phyloP scores from a whole-genome alignment of 2,797 vertebrate genomes.

The Poecilia gillii region DNA sequence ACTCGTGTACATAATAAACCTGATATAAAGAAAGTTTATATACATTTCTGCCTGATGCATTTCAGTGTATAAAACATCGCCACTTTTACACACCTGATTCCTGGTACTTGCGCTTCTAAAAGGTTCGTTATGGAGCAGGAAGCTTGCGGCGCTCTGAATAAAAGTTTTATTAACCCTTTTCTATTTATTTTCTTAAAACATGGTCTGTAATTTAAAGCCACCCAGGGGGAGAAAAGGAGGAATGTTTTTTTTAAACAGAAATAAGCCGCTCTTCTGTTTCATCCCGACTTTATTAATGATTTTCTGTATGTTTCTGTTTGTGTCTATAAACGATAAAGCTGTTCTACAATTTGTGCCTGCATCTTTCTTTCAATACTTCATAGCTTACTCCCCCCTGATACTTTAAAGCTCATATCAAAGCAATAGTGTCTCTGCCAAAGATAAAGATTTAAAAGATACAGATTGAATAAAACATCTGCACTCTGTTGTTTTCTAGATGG shows the following conservation, averaged over 20 bases:
- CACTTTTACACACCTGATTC: background rate
- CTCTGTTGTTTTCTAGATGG: background rate
- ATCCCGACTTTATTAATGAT: conserved; percentile 1
- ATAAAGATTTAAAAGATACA: conserved; percentile 10
- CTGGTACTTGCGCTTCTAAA: background rate
- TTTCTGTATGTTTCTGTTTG: background rate
- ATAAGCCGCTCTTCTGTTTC: conserved; percentile 3
- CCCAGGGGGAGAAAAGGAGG: background rate
- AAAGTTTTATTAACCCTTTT: background rate
- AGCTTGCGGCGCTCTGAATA: background rate
- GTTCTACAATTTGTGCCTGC: background rate
- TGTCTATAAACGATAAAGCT: background rate
- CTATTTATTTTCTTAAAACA: background rate
- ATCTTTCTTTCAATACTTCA: background rate
- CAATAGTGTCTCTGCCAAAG: background rate
- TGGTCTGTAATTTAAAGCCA: background rate
- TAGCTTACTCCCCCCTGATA: background rate
- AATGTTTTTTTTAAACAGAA: conserved; percentile 12
- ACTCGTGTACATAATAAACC: background rate
- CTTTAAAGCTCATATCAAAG: conserved; percentile 6
- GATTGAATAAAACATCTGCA: conserved; percentile 3
- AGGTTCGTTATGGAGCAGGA: background rate
- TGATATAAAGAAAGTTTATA: background rate
- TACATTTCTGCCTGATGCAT: background rate
- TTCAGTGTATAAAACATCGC: background rate